Percentiles rank a stretch among this genome's conserved stretches.
Evolutionary conservation across 2,888 invertebrate genomes (phyloP).

Genomic region (Barypeithes pellucidus): DNA sequence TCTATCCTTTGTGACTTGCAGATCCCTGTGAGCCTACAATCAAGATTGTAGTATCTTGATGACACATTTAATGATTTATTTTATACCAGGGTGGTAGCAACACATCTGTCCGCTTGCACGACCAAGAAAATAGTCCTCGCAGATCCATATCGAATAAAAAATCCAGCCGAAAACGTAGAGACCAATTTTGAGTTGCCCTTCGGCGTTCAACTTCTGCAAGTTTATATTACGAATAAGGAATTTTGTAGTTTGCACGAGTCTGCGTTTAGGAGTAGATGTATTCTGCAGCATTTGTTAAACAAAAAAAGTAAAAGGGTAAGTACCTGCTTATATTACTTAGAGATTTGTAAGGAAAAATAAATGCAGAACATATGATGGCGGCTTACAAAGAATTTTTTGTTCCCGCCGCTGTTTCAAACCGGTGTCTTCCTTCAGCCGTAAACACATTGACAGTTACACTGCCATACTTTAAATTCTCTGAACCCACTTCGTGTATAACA

Average conservation of each 20-base stretch:
- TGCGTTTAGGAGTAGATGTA: conserved; percentile 69
- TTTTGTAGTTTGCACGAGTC: conserved; percentile 73
- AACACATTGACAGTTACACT: too few relatives aligned
- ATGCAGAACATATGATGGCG: too few relatives aligned
- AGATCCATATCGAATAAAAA: conserved; percentile 88
- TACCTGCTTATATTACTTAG: neutral
- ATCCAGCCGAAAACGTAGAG: conserved; percentile 81
- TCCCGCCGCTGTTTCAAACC: too few relatives aligned
- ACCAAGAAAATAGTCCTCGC: conserved; percentile 87
- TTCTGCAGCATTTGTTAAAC: conserved; percentile 62
- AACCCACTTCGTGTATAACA: too few relatives aligned
- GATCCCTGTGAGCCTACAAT: too few relatives aligned
- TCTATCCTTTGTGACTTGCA: too few relatives aligned
- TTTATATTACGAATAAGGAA: conserved; percentile 81
- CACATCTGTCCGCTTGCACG: conserved; percentile 82
- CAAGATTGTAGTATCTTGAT: too few relatives aligned
- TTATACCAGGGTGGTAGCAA: conserved; percentile 81
- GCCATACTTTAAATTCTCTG: too few relatives aligned
- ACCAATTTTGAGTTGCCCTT: conserved; percentile 83
- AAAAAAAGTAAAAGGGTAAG: conserved; percentile 62
- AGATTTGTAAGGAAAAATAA: too few relatives aligned
- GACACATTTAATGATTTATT: conserved; percentile 13
- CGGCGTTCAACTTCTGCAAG: conserved; percentile 85
- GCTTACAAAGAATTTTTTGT: too few relatives aligned
- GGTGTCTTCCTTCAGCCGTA: too few relatives aligned